Base-by-base conservation (phyloP, 2,113 vertebrate species). In the Saimiri boliviensis region DNA sequence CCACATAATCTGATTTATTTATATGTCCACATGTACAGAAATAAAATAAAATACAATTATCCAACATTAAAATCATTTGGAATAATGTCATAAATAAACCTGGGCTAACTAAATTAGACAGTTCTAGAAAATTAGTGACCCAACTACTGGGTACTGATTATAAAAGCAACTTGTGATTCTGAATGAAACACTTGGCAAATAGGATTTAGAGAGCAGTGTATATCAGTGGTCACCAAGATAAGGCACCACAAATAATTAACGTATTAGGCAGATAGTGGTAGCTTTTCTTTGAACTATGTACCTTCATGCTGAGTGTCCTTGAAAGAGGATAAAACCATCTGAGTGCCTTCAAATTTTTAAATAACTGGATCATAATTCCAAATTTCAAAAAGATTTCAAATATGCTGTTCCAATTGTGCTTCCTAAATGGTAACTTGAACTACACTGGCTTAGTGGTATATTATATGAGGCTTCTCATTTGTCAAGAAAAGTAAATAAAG, bases 351-450 rank as follows among this genome's bases (percentile, higher is more conserved):
- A 35, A 14, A 58, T 84, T 85, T 73, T 92, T 82, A 83, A 90
- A 66, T 80, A 45, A 12, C 56, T 93, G 3, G 21, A 54, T 80
- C 73, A 27, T 40, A 86, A 60, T 73, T 94, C 25, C 23, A 86
- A 79, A 93, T 86, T 96, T 81, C 71, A 86, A 58, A 66, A 84
- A 94, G 85, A 52, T 54, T 93, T 94, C 42, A 94, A 54, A 93
- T 56, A 74, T 14, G 9, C 37, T 89, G 52, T n/a, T 86, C 20
- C 88, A 91, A 82, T 82, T 93, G 60, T 54, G 47, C 35, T 87
- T 93, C 85, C 90, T 77, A 95, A 86, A 32, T 85, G 58, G 49
- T 40, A 77, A 90, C 86, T 81, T 70, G 52, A 95, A 91, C 95
- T 89, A 86, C 42, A n/a, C 71, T 96, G 49, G 80, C 79, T 97